Conservation (phyloP, 2,888 invertebrate genomes). For the Cephonodes hylas region DNA sequence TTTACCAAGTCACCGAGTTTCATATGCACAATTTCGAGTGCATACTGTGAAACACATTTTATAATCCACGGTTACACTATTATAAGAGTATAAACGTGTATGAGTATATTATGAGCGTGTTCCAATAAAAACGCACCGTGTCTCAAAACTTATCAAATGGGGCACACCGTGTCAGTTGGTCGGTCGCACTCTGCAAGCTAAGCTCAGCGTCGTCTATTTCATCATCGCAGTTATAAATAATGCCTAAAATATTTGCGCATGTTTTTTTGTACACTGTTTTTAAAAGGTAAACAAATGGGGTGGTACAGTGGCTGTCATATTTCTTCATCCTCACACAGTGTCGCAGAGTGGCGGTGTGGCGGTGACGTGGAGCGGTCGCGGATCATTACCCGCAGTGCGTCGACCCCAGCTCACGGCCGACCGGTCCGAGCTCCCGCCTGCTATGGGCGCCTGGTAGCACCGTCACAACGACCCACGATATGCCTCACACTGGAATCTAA, state of each 20-base stretch:
- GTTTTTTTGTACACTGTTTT: not conserved
- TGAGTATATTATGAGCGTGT: not conserved
- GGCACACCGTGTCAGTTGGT: not conserved
- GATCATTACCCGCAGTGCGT: constrained; percentile 18
- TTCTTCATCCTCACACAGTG: not conserved
- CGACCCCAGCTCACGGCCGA: constrained; percentile 25
- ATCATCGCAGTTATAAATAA: not conserved
- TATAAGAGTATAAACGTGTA: not conserved
- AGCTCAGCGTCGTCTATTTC: not conserved
- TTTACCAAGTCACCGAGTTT: not conserved
- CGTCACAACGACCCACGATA: not conserved
- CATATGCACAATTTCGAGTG: not conserved
- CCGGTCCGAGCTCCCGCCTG: constrained; percentile 16
- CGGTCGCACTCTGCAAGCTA: not conserved
- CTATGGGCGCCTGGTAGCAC: constrained; percentile 18
- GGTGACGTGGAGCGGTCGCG: constrained; percentile 10
- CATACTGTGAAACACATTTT: not conserved
- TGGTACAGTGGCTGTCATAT: not conserved
- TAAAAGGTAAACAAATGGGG: not conserved
- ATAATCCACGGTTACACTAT: not conserved
- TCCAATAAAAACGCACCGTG: not conserved
- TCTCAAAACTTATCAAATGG: not conserved
- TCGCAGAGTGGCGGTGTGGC: constrained; percentile 5
- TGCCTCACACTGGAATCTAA: not conserved
- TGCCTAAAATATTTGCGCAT: not conserved